Evolutionary conservation across 2,113 vertebrate genomes (phyloP).

Genomic region (Condylura cristata): DNA sequence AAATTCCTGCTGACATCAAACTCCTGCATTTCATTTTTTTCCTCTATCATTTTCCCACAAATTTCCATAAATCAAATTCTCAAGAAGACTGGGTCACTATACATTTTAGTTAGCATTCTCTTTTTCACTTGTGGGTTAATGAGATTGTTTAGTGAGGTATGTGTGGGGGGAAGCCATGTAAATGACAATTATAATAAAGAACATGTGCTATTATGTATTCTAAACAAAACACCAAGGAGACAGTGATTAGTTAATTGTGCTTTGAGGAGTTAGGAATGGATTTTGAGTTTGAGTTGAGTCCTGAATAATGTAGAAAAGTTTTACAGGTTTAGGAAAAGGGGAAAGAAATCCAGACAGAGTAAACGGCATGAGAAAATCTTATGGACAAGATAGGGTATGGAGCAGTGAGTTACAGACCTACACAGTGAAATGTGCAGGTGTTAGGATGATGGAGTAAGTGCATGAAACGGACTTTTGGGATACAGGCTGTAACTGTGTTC

Average conservation of each 20-base stretch:
- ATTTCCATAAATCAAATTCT: constrained; percentile 9
- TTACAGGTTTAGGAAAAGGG: not conserved
- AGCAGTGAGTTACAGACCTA: too few relatives aligned
- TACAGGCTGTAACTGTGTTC: not conserved
- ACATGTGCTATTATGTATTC: not conserved
- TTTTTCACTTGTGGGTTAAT: not conserved
- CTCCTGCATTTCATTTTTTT: not conserved
- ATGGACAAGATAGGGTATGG: not conserved
- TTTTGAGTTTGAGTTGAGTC: not conserved
- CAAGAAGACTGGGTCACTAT: not conserved
- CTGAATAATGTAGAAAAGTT: not conserved
- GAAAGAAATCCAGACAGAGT: not conserved
- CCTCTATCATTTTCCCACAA: not conserved
- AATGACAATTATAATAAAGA: not conserved
- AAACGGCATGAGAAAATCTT: not conserved
- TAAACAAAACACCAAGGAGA: not conserved
- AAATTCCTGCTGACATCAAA: not conserved
- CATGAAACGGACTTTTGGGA: not conserved
- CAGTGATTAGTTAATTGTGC: not conserved
- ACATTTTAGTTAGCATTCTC: not conserved
- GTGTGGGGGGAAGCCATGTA: not conserved
- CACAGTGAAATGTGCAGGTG: not conserved
- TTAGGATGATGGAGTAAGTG: not conserved
- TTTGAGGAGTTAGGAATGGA: not conserved
- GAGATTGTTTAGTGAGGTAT: not conserved